Conservation (phyloP, 2,888 invertebrate genomes). For the Merodon equestris region DNA sequence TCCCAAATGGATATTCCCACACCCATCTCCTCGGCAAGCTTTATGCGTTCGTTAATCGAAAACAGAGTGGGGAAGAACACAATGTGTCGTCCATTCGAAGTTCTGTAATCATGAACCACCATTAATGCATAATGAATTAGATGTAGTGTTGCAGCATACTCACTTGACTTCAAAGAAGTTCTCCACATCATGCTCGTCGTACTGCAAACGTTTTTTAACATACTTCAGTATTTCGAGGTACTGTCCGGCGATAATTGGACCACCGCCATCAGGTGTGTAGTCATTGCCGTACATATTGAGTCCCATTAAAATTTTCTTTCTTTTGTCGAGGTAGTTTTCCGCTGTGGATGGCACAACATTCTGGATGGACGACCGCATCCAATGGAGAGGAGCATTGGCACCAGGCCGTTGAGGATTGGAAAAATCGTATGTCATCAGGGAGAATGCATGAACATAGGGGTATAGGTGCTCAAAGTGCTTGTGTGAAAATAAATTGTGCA, state of each 20-base stretch:
- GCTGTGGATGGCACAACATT: slow-evolving; percentile 83
- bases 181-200: slow-evolving; percentile 88
- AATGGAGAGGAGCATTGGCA: slow-evolving; percentile 92
- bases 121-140: neutral
- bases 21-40: slow-evolving; percentile 88
- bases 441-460: slow-evolving; percentile 89
- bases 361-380: slow-evolving; percentile 89
- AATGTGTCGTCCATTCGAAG: slow-evolving; percentile 84
- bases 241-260: slow-evolving; percentile 88
- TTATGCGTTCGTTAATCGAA: slow-evolving; percentile 89
- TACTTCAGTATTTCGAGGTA: slow-evolving; percentile 88
- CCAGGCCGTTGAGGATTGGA: slow-evolving; percentile 91
- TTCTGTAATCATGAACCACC: slow-evolving; percentile 79
- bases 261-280: slow-evolving; percentile 89
- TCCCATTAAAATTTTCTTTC: slow-evolving; percentile 91
- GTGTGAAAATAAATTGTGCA: slow-evolving; percentile 84
- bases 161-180: slow-evolving; percentile 93
- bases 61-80: slow-evolving; percentile 94
- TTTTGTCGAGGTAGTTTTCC: slow-evolving; percentile 79
- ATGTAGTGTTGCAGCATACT: slow-evolving; percentile 73
- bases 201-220: slow-evolving; percentile 87
- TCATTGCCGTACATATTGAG: slow-evolving; percentile 97
- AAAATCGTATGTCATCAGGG: slow-evolving; percentile 98
- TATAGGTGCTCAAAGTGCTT: slow-evolving; percentile 89
- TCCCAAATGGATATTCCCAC: slow-evolving; percentile 97